Base-by-base conservation (phyloP, 2,888 invertebrate species). In the Drosophila incognita region DNA sequence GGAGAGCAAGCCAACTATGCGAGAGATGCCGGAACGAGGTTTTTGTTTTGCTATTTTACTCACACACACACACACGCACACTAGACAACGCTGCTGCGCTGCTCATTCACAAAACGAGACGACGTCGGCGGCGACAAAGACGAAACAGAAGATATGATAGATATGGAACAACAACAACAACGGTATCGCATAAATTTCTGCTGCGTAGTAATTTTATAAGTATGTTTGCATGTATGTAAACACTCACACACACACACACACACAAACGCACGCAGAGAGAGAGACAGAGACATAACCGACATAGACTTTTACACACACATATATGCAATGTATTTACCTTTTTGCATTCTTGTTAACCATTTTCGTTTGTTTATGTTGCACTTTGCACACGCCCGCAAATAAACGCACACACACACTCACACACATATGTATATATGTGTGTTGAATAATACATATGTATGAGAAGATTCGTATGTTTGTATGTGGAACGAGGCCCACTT, bases 131-230 rank as follows among this genome's bases (percentile, higher is more conserved):
- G 56, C 71, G 64, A 71, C 68, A 75, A 76, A 83, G 71, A 58
- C 76, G 82, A 77, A 73, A 77, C 80, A 80, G 68, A 78, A 86
- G 86, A 89, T 86, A 86, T 86, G 86, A 89, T 86, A 89, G 88
- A 89, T 86, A 86, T 86, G 86, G 80, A 85, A 85, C 88, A 84
- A 77, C 82, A 83, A 73, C 66, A 73, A 67, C 72, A 76, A 81
- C 74, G 82, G 83, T 81, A 78, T 75, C 76, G 87, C 87, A 87
- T 87, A 87, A 87, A 87, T 87, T 90, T 90, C 90, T 87, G 87
- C 87, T 87, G 87, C 87, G 87, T 87, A 87, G 87, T 87, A 87
- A 86, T 90, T 90, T 86, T 80, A 78, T 71, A 54, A 75, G 70
- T 74, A 63, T 69, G 65, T 66, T 78, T 74, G 51, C 63, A 64